Conservation (phyloP, 1,140 invertebrate species). For the Rhynchophorus ferrugineus region DNA sequence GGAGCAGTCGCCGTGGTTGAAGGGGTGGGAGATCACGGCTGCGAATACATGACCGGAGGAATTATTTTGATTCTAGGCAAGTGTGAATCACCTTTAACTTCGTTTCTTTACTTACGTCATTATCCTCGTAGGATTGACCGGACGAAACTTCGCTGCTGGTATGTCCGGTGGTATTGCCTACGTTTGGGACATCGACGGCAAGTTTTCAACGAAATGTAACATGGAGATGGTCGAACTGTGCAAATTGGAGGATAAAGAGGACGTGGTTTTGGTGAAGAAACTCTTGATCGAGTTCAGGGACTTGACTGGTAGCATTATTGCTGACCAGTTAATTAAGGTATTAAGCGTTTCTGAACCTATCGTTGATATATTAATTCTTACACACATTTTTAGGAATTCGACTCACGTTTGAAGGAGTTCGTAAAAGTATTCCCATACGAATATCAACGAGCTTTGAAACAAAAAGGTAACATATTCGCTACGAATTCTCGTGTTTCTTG, state of each 20-base stretch:
- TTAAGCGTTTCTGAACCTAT: neutral
- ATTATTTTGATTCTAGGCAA: conserved; percentile 84
- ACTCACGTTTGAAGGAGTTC: conserved; percentile 69
- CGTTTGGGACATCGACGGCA: conserved; percentile 83
- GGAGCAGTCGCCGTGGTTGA: conserved; percentile 85
- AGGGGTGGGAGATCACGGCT: conserved; percentile 97
- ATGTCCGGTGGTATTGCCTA: conserved; percentile 79
- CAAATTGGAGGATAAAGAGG: conserved; percentile 69
- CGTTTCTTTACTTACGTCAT: too few relatives aligned
- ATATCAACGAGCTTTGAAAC: conserved; percentile 84
- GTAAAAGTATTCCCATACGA: conserved; percentile 98
- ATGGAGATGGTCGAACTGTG: conserved; percentile 83
- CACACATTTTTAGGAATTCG: conserved; percentile 64
- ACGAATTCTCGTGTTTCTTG: too few relatives aligned
- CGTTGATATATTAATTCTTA: neutral
- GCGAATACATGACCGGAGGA: conserved; percentile 99
- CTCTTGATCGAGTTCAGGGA: conserved; percentile 81
- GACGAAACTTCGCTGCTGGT: conserved; percentile 95
- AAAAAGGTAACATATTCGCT: conserved; percentile 57
- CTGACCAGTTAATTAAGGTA: conserved; percentile 61
- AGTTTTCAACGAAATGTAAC: conserved; percentile 83
- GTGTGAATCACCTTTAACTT: too few relatives aligned
- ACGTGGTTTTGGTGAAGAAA: conserved; percentile 70
- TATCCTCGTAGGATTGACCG: conserved; percentile 73
- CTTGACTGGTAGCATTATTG: conserved; percentile 85